Conservation (phyloP, 2,113 vertebrate genomes). For the Rana temporaria region DNA sequence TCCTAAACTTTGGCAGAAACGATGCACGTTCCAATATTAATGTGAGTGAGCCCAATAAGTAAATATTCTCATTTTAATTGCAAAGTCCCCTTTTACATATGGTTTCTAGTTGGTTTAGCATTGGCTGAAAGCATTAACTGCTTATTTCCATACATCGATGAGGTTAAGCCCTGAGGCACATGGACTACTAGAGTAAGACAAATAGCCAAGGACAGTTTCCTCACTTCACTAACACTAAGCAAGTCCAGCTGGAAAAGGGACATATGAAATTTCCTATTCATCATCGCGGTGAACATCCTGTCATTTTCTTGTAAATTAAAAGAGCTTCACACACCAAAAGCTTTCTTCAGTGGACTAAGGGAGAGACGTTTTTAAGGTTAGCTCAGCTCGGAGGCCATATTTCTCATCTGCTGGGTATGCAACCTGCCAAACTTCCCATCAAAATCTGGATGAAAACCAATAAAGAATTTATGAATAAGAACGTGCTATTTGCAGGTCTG, state of each 20-base stretch:
- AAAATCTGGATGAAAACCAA: slow-evolving; percentile 55
- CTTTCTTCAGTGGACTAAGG: slow-evolving; percentile 37
- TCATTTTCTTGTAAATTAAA: slow-evolving; percentile 55
- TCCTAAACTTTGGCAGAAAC: too few species aligned
- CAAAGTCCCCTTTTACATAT: too few species aligned
- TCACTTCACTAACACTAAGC: slow-evolving; percentile 55
- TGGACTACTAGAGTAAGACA: slow-evolving; percentile 48
- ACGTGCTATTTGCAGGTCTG: slow-evolving; percentile 53
- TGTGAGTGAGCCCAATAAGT: too few species aligned
- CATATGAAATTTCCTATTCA: slow-evolving; percentile 56
- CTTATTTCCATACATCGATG: slow-evolving; percentile 19
- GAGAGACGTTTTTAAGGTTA: slow-evolving; percentile 43
- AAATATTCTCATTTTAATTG: too few species aligned
- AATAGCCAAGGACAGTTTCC: slow-evolving; percentile 49
- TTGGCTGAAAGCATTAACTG: slow-evolving; percentile 21
- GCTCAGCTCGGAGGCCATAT: slow-evolving; percentile 36
- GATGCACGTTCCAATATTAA: too few species aligned
- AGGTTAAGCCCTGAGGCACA: slow-evolving; percentile 28
- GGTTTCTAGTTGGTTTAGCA: too few species aligned
- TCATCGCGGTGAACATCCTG: slow-evolving; percentile 54
- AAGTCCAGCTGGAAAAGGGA: slow-evolving; percentile 54
- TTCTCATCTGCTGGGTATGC: slow-evolving; percentile 39
- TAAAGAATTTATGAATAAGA: slow-evolving; percentile 59
- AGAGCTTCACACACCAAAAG: slow-evolving; percentile 52
- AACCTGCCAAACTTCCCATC: slow-evolving; percentile 56